Evolutionary conservation across 2,888 invertebrate genomes (phyloP), one percentile per base, ranked within the genome.

Genomic region (Bellardia bayeri): DNA sequence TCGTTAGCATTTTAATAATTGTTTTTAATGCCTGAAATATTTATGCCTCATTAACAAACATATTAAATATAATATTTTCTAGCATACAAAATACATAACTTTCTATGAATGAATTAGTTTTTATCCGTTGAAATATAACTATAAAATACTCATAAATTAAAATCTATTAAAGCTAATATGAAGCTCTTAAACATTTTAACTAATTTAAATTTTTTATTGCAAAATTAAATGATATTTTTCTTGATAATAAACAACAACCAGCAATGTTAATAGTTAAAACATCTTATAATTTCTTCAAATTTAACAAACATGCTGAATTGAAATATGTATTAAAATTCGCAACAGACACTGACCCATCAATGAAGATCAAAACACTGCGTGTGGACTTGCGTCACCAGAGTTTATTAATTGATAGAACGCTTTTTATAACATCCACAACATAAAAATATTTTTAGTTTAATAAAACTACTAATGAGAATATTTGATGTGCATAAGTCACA

Each of bases 241-340:
- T 51, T 51, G 14, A 51, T 51, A 45, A 49, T 61, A 49, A 61
- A 63, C 13, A 61, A 49, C 45, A 51, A 51, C 1, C 11, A 45
- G 0, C 8, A 37, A 37, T 37, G 4, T 45, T 45, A 45, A 45
- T 45, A 45, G 13, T 37, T 37, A 13, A 45, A 45, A 45, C 45
- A 45, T 51, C 5, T 51, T 33, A 37, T 2, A 45, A 74, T 58
- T 40, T 58, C 42, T 58, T 58, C 61, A 9, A 33, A 11, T 72
- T 58, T 13, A 37, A 33, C 13, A 56, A 37, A 33, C 8, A 56
- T 37, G 37, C 37, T 37, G 4, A 37, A 66, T 56, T 30, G 13
- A 8, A 64, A 63, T 37, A n/a, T n/a, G n/a, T n/a, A 64, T 63
- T 51, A 51, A 64, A 14, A 63, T 51, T 63, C 33, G 2, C 37